Base-by-base conservation (phyloP, 1,140 invertebrate genomes). In the Cotesia vestalis region DNA sequence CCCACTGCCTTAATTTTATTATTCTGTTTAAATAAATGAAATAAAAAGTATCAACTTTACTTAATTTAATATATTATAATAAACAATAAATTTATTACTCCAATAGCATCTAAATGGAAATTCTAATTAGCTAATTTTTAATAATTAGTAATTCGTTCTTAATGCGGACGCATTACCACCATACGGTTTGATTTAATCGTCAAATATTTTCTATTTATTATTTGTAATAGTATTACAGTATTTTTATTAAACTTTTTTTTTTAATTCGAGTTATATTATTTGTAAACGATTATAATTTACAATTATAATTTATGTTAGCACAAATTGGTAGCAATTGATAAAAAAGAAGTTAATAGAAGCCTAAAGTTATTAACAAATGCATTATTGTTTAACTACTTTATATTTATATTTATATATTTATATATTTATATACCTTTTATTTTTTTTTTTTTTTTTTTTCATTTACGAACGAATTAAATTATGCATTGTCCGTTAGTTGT, bases 1-100 rank as follows among this genome's bases (percentile, higher is more conserved):
- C 85, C 84, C 83, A 79, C 79, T 84, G 79, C 84, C 84, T 81
- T 84, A 79, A 83, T 81, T 77, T 78, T 77, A 73, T 81, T 82
- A 78, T 46, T 46, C 11, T 46, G 11, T 76, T 83, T 82, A 78
- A 73, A 81, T 74, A 79, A 81, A 81, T 74, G 80, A 81, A 79
- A 76, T 78, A 80, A 78, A 75, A 78, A 60, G 4, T 71, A 55
- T 73, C 40, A 40, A 66, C 17, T 17, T 55, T 17, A 55, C 12
- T 55, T 55, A 55, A 46, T 46, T 9, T 46, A 46, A 46, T 46
- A 46, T 9, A 46, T 46, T 9, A 55, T n/a, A 17, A 55, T 55
- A 55, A 14, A 55, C 17, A 55, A 55, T n/a, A n/a, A 55, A 55
- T n/a, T 14, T 11, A 11, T 60, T 5, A 20, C 59, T 60, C 20